Base-by-base conservation (phyloP, 2,888 invertebrate species). In the Helobdella robusta region DNA sequence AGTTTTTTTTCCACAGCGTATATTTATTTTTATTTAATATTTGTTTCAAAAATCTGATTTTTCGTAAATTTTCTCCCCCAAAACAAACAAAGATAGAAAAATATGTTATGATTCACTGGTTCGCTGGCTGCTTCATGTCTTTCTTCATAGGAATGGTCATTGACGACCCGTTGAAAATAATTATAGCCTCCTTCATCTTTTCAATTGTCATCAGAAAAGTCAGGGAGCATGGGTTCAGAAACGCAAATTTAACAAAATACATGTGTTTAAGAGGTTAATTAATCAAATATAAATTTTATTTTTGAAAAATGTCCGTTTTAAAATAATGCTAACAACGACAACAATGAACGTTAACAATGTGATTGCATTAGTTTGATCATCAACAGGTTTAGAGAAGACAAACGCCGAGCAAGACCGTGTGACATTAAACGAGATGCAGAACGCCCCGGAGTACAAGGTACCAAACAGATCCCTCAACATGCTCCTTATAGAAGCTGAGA, bases 111-210 rank as follows among this genome's bases (percentile, higher is more conserved):
- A n/a, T 48, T 11, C 18, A 18, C 18, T 62, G 62, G 62, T 46
- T 36, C 34, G 25, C 40, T 35, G 64, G 34, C 2, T 64, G 54
- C 36, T 36, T 56, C 40, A 54, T 56, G 28, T 64, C 56, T 20
- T 64, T 64, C 28, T 64, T 52, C 56, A 64, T 48, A 32, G 62
- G 62, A 20, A 62, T 62, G 62, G 32, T 62, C 30, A 50, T 62
- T 20, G 62, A 62, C 20, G 62, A 62, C 34, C 62, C 62, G 5
- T 36, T 44, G 8, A 62, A 62, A 35, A 62, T 62, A 20, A 62
- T 62, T 4, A 20, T 62, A 1, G 28, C 34, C 2, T 62, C 62
- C 32, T 32, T 62, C 50, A 30, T 62, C 23, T 62, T 50, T 18
- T 62, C 62, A 20, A 23, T 62, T 3, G 46, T 62, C 1, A 35